Percentiles rank a stretch among this genome's conserved stretches.
Conservation (phyloP, 2,113 vertebrate genomes). For the Hystrix cristata region DNA sequence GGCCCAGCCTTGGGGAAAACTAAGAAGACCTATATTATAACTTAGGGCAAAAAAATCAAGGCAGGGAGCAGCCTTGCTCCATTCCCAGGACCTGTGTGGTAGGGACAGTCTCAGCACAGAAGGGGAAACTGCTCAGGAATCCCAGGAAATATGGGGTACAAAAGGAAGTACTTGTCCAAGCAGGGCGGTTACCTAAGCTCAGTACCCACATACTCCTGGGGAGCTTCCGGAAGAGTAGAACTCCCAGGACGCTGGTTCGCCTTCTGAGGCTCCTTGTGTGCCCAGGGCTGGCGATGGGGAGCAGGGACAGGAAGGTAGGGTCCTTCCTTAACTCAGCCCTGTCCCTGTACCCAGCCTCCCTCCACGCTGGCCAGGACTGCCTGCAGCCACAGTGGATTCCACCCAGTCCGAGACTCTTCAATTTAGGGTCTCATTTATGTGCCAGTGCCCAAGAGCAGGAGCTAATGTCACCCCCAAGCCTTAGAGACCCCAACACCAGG, state of each 20-base stretch:
- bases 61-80: neutral
- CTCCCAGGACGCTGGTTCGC: neutral
- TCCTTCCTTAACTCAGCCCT: neutral
- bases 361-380: neutral
- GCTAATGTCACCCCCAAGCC: neutral
- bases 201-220: neutral
- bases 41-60: neutral
- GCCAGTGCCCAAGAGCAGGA: neutral
- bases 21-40: neutral
- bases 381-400: neutral
- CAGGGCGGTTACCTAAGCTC: rapidly evolving
- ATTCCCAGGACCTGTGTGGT: neutral
- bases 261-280: neutral
- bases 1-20: neutral
- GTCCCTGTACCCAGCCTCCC: neutral
- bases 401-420: neutral
- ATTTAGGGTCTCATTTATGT: neutral
- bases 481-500: neutral
- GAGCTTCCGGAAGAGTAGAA: neutral
- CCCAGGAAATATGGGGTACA: neutral
- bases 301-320: neutral
- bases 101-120: neutral
- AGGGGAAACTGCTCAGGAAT: neutral
- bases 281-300: neutral
- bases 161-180: neutral